Evolutionary conservation across 2,797 vertebrate genomes (phyloP).

Genomic region (Thalassophryne amazonica): DNA sequence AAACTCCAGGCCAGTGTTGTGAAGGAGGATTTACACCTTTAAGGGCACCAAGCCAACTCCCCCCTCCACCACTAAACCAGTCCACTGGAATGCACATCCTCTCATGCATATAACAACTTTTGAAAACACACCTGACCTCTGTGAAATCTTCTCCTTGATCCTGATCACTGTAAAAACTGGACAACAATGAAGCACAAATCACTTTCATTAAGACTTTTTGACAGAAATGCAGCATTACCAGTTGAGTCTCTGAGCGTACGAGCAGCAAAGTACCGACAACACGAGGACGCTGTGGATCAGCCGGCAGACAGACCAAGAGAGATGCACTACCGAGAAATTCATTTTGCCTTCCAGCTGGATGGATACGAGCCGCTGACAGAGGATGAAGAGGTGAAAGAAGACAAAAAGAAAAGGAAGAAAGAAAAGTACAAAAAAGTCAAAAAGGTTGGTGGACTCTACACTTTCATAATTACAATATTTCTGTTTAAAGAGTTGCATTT

Average conservation of each 20-base stretch:
- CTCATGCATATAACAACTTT: slow-evolving; percentile 50
- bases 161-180: slow-evolving; percentile 2
- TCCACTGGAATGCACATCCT: slow-evolving; percentile 53
- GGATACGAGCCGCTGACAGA: slow-evolving; percentile 77
- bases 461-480: background rate
- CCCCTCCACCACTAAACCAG: slow-evolving; percentile 22
- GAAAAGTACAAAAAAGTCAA: slow-evolving; percentile 83
- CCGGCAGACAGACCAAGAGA: slow-evolving; percentile 2
- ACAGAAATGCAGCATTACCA: slow-evolving; percentile 12
- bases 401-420: slow-evolving; percentile 70
- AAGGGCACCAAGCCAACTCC: slow-evolving; percentile 54
- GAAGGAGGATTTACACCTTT: slow-evolving; percentile 57
- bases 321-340: slow-evolving; percentile 49
- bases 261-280: slow-evolving; percentile 45
- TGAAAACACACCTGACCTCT: slow-evolving; percentile 51
- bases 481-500: background rate
- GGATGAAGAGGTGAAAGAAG: slow-evolving; percentile 49
- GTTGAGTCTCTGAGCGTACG: background rate
- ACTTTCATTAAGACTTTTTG: slow-evolving; percentile 39
- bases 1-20: slow-evolving; percentile 17
- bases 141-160: slow-evolving; percentile 1
- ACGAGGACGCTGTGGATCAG: slow-evolving; percentile 46
- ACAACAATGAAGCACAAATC: slow-evolving; percentile 56
- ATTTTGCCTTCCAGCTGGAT: slow-evolving; percentile 74
- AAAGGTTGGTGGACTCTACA: slow-evolving; percentile 78